Evolutionary conservation across 2,113 vertebrate genomes (phyloP), one percentile per base, ranked within the genome.

Genomic region (Sorex fumeus): DNA sequence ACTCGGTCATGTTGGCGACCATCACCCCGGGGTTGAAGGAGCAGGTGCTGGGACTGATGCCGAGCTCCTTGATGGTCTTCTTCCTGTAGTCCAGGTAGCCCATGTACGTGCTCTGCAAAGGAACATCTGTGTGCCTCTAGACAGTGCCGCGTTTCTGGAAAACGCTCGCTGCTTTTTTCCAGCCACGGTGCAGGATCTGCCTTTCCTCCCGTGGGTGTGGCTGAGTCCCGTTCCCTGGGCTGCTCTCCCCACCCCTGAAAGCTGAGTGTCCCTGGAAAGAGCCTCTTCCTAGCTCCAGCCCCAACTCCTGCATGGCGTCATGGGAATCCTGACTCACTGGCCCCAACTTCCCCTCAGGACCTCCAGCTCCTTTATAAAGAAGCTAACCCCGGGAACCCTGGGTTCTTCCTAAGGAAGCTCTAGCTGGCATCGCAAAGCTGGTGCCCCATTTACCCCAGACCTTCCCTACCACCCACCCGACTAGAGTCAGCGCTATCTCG

Each of bases 11-110:
- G 92, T 99, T 99, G 64, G 99, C 99, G 3, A 99, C 98, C 94
- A 99, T 98, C 94, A 99, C 99, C 0, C 99, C 99, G 0, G 99
- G 99, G 96, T 99, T 99, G 97, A 99, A 99, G 13, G 99, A 98
- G 95, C 99, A 99, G 87, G 99, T 99, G 40, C 97, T 98, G 93
- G 99, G 99, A 93, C 98, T 99, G 93, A 99, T 99, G 96, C 99
- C 98, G 72, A 99, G 98, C 75, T 99, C 98, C 95, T 98, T 98
- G 23, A 99, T 97, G 0, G 98, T 96, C 97, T 99, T 97, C 94
- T 99, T 99, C 93, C 99, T 98, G 90, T 99, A 99, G 98, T 99
- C 99, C 97, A 99, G 97, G 91, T 98, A 99, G 87, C 99, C 99
- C 99, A 99, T 99, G 87, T 99, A 99, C 0, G 99, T 99, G 23